A percentile compares a stretch with the other conserved stretches of the same genome.
Evolutionary conservation across 2,888 invertebrate species (phyloP).

Genomic region (Morinoia aosen): DNA sequence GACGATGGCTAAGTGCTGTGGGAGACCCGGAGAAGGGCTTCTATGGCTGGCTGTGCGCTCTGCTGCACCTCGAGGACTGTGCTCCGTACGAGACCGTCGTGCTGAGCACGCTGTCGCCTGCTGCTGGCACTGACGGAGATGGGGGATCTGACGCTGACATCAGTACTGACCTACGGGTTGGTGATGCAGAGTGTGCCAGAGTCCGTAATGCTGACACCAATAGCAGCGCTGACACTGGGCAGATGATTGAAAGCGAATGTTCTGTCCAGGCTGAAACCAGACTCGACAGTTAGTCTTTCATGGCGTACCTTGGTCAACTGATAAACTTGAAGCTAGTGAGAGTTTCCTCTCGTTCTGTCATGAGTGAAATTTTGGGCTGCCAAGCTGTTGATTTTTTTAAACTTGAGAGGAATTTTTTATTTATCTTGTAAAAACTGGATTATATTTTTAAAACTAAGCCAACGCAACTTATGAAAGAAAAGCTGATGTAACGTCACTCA

Average conservation of each 20-base stretch:
- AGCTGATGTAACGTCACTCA: background rate
- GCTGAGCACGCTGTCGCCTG: constrained; percentile 62
- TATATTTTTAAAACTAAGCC: background rate
- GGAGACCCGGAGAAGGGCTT: constrained; percentile 84
- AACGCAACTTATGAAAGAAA: background rate
- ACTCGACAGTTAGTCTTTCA: background rate
- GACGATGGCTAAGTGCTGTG: constrained; percentile 81
- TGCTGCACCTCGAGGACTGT: constrained; percentile 80
- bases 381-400: background rate
- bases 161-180: background rate
- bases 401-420: background rate
- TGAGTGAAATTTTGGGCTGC: background rate
- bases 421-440: background rate
- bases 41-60: constrained; percentile 83
- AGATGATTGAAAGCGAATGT: background rate
- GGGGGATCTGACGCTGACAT: background rate
- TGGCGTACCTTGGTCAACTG: background rate
- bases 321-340: background rate
- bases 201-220: constrained; percentile 67
- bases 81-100: constrained; percentile 83
- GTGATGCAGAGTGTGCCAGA: constrained; percentile 72
- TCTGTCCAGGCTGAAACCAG: background rate
- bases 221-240: background rate
- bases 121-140: background rate
- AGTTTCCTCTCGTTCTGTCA: background rate